These are phyloP conservation scores for Epinotia brunnichana DNA, from an alignment of 2,888 invertebrate species.

Conservation along the genomic window DNA sequence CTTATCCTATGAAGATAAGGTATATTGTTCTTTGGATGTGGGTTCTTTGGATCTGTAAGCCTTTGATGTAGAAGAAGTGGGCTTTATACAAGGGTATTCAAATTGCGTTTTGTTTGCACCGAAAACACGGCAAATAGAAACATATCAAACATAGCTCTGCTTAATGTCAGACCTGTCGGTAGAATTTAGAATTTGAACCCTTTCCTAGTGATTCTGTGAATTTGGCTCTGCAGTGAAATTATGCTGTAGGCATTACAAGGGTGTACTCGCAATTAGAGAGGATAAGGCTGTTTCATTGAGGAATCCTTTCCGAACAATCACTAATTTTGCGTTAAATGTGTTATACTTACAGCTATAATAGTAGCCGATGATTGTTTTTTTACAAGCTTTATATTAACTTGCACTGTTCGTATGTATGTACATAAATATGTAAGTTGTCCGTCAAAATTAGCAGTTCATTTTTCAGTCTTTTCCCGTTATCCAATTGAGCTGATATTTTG, in stretches of 20 bases:
- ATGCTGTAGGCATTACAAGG: conserved; percentile 39
- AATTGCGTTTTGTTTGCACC: conserved; percentile 54
- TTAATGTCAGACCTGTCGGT: conserved; percentile 61
- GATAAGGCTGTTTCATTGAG: conserved; percentile 35
- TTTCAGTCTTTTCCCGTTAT: too few relatives aligned
- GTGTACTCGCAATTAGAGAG: conserved; percentile 38
- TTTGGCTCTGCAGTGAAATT: conserved; percentile 40
- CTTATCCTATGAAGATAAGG: conserved; percentile 56
- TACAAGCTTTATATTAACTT: too few relatives aligned
- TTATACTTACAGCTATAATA: neutral
- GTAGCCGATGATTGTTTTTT: too few relatives aligned
- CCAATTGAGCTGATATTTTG: too few relatives aligned
- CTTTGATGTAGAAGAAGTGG: conserved; percentile 51
- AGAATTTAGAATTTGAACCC: conserved; percentile 61
- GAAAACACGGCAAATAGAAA: conserved; percentile 56
- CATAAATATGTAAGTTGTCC: too few relatives aligned
- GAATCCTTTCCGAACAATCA: conserved; percentile 27
- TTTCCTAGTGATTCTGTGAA: conserved; percentile 54
- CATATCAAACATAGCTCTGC: conserved; percentile 62
- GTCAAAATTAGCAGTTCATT: too few relatives aligned
- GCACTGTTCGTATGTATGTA: too few relatives aligned
- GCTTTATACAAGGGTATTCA: conserved; percentile 52
- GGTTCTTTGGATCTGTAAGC: conserved; percentile 45
- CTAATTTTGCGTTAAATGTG: neutral
- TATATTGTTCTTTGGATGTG: conserved; percentile 54